phyloP scores from a whole-genome alignment of 2,888 invertebrate species.

The Hydraecia micacea region DNA sequence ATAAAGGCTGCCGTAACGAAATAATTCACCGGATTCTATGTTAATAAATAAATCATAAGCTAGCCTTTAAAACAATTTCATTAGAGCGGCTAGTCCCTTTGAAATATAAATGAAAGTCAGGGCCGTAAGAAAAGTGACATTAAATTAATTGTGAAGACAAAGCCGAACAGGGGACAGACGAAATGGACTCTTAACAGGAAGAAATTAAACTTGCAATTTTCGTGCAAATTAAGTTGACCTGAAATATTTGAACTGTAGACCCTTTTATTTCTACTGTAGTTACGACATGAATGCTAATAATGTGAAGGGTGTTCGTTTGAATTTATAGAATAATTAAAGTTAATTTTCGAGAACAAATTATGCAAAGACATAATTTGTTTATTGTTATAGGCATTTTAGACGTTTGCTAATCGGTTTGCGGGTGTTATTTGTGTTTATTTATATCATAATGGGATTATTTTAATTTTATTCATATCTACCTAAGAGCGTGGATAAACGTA shows the following conservation, averaged over 20 bases:
- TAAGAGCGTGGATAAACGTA: not conserved
- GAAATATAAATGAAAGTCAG: slow-evolving; percentile 79
- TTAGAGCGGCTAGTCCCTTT: slow-evolving; percentile 70
- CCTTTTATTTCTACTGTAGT: slow-evolving; percentile 86
- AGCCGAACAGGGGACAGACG: slow-evolving; percentile 72
- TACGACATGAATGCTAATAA: slow-evolving; percentile 88
- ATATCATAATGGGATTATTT: slow-evolving; percentile 14
- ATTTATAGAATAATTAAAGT: slow-evolving; percentile 89
- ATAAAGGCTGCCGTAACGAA: slow-evolving; percentile 56
- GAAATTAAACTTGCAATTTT: slow-evolving; percentile 85
- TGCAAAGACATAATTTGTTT: slow-evolving; percentile 77
- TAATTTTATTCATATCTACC: slow-evolving; percentile 22
- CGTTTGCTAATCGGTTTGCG: slow-evolving; percentile 69
- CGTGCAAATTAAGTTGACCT: slow-evolving; percentile 84
- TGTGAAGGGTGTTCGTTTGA: slow-evolving; percentile 85
- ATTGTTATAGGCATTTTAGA: slow-evolving; percentile 75
- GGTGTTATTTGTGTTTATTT: slow-evolving; percentile 52
- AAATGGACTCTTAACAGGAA: slow-evolving; percentile 83
- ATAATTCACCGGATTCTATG: slow-evolving; percentile 60
- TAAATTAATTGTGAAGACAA: slow-evolving; percentile 86
- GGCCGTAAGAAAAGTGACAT: slow-evolving; percentile 79
- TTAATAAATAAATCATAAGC: slow-evolving; percentile 69
- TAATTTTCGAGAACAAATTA: slow-evolving; percentile 82
- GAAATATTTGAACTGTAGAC: slow-evolving; percentile 86
- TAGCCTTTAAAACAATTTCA: slow-evolving; percentile 70